phyloP scores from a whole-genome alignment of 2,888 invertebrate genomes.

The Dastarcus helophoroides region DNA sequence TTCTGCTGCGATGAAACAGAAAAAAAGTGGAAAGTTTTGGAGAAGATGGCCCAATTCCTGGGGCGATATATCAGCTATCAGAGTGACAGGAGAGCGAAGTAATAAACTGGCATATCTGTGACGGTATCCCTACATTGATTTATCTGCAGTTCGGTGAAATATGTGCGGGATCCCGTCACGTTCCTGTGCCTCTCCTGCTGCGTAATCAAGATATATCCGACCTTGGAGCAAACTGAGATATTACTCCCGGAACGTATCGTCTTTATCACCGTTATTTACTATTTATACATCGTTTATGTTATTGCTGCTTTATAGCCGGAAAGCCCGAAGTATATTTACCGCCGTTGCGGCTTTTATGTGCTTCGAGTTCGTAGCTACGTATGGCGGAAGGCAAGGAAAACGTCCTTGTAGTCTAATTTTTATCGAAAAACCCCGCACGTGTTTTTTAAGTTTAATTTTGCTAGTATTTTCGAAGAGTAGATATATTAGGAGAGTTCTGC shows the following conservation, averaged over 20 bases:
- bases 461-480: too few relatives aligned
- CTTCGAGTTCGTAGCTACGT: too few relatives aligned
- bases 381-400: too few relatives aligned
- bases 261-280: slow-evolving; percentile 32
- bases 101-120: slow-evolving; percentile 32
- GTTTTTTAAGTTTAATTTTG: too few relatives aligned
- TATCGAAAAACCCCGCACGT: too few relatives aligned
- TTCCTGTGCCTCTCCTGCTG: slow-evolving; percentile 24
- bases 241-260: slow-evolving; percentile 31
- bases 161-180: slow-evolving; percentile 35
- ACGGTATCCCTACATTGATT: slow-evolving; percentile 33
- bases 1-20: too few relatives aligned
- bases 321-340: too few relatives aligned
- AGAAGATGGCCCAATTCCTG: slow-evolving; percentile 2
- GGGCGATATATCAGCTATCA: slow-evolving; percentile 9
- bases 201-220: slow-evolving; percentile 38
- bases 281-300: slow-evolving; percentile 32
- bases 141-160: slow-evolving; percentile 34
- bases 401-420: too few relatives aligned
- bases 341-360: too few relatives aligned
- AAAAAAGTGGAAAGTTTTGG: too few relatives aligned
- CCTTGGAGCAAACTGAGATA: slow-evolving; percentile 34
- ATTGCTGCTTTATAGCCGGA: slow-evolving; percentile 25
- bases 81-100: slow-evolving; percentile 17
- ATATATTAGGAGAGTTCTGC: too few relatives aligned